Conservation (phyloP, 2,797 vertebrate genomes). For the Ceyx erithaca region DNA sequence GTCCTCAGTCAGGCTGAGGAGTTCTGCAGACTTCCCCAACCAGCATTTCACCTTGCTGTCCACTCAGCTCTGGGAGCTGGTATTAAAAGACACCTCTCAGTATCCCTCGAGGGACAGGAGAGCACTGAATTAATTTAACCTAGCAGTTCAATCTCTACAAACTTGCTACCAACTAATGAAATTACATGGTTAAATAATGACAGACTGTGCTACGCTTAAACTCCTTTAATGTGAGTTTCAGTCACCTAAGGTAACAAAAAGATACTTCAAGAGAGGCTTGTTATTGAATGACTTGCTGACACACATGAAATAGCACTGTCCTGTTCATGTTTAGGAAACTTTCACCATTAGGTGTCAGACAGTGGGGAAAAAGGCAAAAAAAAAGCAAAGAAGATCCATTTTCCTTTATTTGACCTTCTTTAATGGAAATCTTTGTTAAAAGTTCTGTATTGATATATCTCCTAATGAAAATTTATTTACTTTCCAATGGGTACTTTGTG, state of each 20-base stretch:
- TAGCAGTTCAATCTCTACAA: constrained; percentile 10
- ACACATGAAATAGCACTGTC: not conserved
- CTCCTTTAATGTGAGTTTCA: not conserved
- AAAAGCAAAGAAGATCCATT: not conserved
- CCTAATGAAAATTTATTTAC: constrained; percentile 61
- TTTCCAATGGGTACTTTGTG: constrained; percentile 24
- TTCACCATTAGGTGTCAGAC: not conserved
- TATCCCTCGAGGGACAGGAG: constrained; percentile 29
- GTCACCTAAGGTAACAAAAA: constrained; percentile 23
- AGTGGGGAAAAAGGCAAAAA: not conserved
- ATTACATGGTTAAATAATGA: constrained; percentile 41
- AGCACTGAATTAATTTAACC: constrained; percentile 51
- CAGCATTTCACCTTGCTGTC: constrained; percentile 37
- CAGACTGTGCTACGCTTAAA: not conserved
- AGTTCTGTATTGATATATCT: constrained; percentile 6
- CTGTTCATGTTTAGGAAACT: not conserved
- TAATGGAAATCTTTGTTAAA: constrained; percentile 20
- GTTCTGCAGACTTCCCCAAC: not conserved
- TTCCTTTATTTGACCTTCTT: constrained; percentile 26
- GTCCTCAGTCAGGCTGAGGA: not conserved
- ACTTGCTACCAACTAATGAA: constrained; percentile 53
- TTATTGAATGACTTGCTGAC: not conserved
- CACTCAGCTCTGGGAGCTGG: not conserved
- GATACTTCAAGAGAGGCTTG: not conserved
- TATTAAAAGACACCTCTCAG: constrained; percentile 31